phyloP scores from a whole-genome alignment of 1,140 invertebrate species.

The Babylonia areolata region DNA sequence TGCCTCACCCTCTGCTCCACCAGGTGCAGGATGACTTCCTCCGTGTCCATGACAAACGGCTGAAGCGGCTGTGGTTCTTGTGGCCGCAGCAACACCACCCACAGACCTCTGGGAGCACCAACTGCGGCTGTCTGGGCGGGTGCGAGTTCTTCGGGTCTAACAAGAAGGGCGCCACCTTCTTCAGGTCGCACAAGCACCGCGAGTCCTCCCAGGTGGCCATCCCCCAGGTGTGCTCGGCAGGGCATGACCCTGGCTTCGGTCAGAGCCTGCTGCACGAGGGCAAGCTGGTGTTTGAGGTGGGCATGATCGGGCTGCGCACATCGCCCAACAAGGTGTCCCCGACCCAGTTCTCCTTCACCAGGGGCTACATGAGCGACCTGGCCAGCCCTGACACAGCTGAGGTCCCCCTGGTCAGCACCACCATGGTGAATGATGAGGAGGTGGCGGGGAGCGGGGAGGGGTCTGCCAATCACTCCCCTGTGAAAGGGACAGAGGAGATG shows the following conservation, averaged over 20 bases:
- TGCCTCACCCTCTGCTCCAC: slow-evolving; percentile 71
- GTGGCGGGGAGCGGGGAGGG: not conserved
- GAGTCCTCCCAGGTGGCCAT: slow-evolving; percentile 61
- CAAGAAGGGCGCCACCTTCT: slow-evolving; percentile 88
- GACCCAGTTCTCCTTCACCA: slow-evolving; percentile 65
- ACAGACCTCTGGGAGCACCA: slow-evolving; percentile 78
- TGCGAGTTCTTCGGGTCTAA: slow-evolving; percentile 93
- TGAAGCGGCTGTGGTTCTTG: slow-evolving; percentile 94
- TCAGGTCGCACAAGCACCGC: slow-evolving; percentile 84
- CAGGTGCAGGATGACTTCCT: slow-evolving; percentile 81
- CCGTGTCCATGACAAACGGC: slow-evolving; percentile 90
- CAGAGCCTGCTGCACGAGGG: slow-evolving; percentile 93
- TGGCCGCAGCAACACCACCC: slow-evolving; percentile 85
- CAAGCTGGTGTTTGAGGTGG: slow-evolving; percentile 91
- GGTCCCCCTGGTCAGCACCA: slow-evolving; percentile 38
- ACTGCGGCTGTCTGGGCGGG: slow-evolving; percentile 96
- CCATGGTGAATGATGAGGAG: slow-evolving; percentile 1
- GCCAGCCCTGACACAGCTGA: slow-evolving; percentile 67
- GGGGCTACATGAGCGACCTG: slow-evolving; percentile 71
- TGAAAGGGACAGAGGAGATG: slow-evolving; percentile 40
- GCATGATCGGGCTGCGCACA: slow-evolving; percentile 46
- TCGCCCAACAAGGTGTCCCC: slow-evolving; percentile 57
- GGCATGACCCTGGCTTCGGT: slow-evolving; percentile 89
- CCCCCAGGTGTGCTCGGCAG: slow-evolving; percentile 72
- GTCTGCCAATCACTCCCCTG: not conserved